Evolutionary conservation across 2,113 vertebrate genomes (phyloP).

Genomic region (Catharus bicknelli): DNA sequence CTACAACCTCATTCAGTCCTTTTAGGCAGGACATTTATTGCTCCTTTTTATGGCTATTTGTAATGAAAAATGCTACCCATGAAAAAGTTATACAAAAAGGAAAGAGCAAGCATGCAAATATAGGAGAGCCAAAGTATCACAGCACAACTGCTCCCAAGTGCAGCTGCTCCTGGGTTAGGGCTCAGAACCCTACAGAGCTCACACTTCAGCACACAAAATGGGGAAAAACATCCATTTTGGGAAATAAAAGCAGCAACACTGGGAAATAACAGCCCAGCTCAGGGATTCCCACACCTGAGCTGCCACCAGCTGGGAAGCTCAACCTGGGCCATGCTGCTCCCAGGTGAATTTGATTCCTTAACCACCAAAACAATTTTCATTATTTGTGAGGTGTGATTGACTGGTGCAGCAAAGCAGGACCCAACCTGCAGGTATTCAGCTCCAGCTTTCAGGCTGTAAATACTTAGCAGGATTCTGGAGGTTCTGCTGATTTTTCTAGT

Average conservation of each 20-base stretch:
- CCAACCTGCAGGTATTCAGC: neutral
- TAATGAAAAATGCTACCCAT: neutral
- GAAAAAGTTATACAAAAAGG: neutral
- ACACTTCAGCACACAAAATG: neutral
- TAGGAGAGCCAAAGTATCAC: neutral
- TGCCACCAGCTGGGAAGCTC: neutral
- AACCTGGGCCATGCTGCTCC: neutral
- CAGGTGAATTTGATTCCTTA: neutral
- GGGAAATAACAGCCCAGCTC: neutral
- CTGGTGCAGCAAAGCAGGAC: neutral
- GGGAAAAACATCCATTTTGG: accelerated
- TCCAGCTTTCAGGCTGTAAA: neutral
- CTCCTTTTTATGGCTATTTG: neutral
- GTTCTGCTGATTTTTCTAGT: neutral
- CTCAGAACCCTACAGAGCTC: neutral
- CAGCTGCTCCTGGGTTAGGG: too few species aligned
- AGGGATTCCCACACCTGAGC: neutral
- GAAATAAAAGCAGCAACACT: neutral
- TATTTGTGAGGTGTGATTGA: neutral
- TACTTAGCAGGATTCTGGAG: neutral
- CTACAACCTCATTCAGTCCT: neutral
- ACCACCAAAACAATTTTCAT: neutral
- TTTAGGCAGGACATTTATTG: neutral
- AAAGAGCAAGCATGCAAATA: neutral
- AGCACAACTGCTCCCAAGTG: neutral